phyloP scores from a whole-genome alignment of 2,888 invertebrate genomes.

The Stratiomys singularior region DNA sequence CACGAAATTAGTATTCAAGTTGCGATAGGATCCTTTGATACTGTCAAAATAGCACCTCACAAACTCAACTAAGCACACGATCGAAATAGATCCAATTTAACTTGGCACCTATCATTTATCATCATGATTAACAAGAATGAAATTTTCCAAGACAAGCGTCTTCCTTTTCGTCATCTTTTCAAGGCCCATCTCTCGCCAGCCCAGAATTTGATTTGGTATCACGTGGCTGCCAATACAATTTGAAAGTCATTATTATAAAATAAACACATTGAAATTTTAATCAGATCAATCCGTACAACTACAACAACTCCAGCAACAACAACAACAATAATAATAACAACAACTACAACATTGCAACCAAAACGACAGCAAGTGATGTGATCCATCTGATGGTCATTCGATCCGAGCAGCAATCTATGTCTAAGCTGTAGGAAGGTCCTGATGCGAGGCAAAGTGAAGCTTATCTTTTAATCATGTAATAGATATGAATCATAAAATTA shows the following conservation, averaged over 20 bases:
- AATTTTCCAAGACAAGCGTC: constrained; percentile 33
- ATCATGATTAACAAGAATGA: constrained; percentile 34
- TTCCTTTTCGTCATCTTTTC: constrained; percentile 27
- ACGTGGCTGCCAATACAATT: constrained; percentile 45
- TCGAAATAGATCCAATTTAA: constrained; percentile 44
- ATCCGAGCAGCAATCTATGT: not conserved
- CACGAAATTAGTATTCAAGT: constrained; percentile 8
- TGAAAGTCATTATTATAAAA: constrained; percentile 51
- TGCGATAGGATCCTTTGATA: constrained; percentile 22
- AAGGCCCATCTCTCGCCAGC: too few species aligned
- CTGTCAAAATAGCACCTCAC: constrained; percentile 44
- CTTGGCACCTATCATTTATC: constrained; percentile 45
- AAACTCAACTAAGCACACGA: constrained; percentile 20
- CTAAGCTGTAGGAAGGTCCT: not conserved
- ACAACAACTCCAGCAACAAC: not conserved
- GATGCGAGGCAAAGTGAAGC: not conserved
- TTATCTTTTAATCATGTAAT: constrained; percentile 51
- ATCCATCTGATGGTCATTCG: constrained; percentile 20
- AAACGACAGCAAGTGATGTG: not conserved
- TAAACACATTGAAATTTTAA: constrained; percentile 49
- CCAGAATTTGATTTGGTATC: constrained; percentile 12
- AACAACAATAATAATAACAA: constrained; percentile 34
- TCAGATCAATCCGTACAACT: constrained; percentile 30
- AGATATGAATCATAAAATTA: constrained; percentile 49
- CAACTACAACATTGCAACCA: too few species aligned